A percentile compares a stretch with the other conserved stretches of the same genome.
phyloP scores from a whole-genome alignment of 2,888 invertebrate genomes.

The Eupithecia insigniata region DNA sequence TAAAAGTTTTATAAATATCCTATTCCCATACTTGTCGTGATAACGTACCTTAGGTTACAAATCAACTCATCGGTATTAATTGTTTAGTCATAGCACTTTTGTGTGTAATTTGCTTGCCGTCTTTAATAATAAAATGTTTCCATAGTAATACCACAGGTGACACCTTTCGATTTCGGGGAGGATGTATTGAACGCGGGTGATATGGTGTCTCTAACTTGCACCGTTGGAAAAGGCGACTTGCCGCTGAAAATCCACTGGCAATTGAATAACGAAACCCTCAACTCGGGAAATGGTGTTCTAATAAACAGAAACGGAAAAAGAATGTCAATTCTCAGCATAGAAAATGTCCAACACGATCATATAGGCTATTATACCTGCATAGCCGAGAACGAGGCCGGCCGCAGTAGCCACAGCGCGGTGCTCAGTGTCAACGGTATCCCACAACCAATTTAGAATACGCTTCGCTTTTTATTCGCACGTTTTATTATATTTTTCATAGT shows the following conservation, averaged over 20 bases:
- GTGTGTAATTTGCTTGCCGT: slow-evolving; percentile 14
- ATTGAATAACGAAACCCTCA: slow-evolving; percentile 83
- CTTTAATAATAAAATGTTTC: slow-evolving; percentile 33
- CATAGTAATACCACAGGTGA: slow-evolving; percentile 91
- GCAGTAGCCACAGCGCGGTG: slow-evolving; percentile 85
- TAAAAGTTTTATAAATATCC: slow-evolving; percentile 9
- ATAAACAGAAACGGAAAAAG: slow-evolving; percentile 86
- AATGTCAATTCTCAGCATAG: slow-evolving; percentile 88
- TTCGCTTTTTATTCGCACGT: slow-evolving; percentile 52
- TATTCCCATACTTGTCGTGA: slow-evolving; percentile 14
- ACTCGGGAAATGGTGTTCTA: slow-evolving; percentile 83
- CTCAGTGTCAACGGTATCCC: slow-evolving; percentile 88
- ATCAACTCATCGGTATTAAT: neutral
- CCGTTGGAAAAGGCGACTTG: slow-evolving; percentile 89
- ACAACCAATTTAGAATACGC: slow-evolving; percentile 47
- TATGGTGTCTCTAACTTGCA: slow-evolving; percentile 87
- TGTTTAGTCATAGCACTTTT: slow-evolving; percentile 14
- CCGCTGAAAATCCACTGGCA: slow-evolving; percentile 89
- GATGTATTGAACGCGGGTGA: slow-evolving; percentile 89
- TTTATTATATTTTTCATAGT: slow-evolving; percentile 46
- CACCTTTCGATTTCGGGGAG: slow-evolving; percentile 90
- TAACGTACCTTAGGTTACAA: slow-evolving; percentile 8
- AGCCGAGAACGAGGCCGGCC: slow-evolving; percentile 87
- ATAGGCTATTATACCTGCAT: slow-evolving; percentile 86
- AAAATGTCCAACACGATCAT: slow-evolving; percentile 84